phyloP scores from a whole-genome alignment of 2,888 invertebrate genomes.

The Scaptomyza reducta region DNA sequence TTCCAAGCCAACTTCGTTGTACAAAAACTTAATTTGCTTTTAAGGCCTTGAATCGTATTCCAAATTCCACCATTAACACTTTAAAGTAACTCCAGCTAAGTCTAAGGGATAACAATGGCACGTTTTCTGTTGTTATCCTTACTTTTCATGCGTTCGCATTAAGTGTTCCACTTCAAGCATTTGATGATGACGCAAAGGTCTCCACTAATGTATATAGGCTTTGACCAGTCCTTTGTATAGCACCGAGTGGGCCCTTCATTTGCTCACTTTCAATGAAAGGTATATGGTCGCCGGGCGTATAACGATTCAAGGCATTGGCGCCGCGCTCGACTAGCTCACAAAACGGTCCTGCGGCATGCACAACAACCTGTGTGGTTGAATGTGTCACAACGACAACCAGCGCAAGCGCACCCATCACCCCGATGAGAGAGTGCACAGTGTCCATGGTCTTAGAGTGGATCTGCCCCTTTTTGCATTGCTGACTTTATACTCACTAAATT shows the following conservation, averaged over 20 bases:
- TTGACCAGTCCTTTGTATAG: background rate
- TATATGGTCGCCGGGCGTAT: background rate
- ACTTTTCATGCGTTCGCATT: too few relatives aligned
- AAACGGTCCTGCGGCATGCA: background rate
- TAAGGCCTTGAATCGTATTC: background rate
- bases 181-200: background rate
- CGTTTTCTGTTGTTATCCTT: too few relatives aligned
- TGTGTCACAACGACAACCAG: constrained; percentile 1
- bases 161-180: too few relatives aligned
- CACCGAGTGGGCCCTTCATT: background rate
- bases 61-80: too few relatives aligned
- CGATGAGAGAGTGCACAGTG: background rate
- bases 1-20: background rate
- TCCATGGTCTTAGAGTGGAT: constrained; percentile 5
- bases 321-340: background rate
- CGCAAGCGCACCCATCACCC: constrained; percentile 1
- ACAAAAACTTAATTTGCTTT: constrained; percentile 1
- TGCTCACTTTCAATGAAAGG: background rate
- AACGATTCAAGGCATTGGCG: background rate
- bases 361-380: constrained; percentile 8
- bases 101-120: too few relatives aligned
- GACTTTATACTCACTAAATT: too few relatives aligned
- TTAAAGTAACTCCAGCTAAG: too few relatives aligned
- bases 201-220: constrained; percentile 1
- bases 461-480: too few relatives aligned